Percentiles rank a stretch among this genome's conserved stretches.
These are phyloP conservation scores for Prunella fulvescens DNA, from an alignment of 2,113 vertebrate species.

Conservation along the genomic window DNA sequence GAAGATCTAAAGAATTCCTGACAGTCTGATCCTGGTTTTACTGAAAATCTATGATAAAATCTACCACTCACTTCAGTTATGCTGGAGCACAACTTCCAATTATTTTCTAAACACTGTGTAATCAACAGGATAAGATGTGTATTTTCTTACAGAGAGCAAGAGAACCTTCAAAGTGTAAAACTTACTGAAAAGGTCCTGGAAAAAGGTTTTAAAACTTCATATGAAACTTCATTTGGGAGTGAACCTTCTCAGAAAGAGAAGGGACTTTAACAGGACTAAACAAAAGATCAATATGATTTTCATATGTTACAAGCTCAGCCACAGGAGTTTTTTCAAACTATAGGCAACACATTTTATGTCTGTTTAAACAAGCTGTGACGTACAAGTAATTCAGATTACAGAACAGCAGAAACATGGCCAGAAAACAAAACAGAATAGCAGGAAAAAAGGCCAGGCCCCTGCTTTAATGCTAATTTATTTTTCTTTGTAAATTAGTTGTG, in stretches of 20 bases:
- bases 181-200: neutral
- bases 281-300: neutral
- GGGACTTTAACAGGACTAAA: too few species aligned
- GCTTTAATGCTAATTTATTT: slow-evolving; percentile 82
- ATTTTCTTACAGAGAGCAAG: neutral
- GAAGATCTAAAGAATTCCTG: neutral
- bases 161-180: neutral
- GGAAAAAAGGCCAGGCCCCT: slow-evolving; percentile 65
- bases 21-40: neutral
- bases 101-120: neutral
- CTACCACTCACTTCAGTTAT: neutral
- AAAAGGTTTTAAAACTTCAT: neutral
- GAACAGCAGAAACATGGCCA: neutral
- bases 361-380: neutral
- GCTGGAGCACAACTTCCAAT: neutral
- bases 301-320: neutral
- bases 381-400: neutral
- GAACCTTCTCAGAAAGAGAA: neutral
- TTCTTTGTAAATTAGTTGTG: slow-evolving; percentile 76
- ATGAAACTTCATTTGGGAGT: neutral
- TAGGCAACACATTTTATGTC: neutral
- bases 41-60: neutral
- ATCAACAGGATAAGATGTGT: neutral
- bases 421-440: slow-evolving; percentile 16
- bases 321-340: neutral